phyloP scores from a whole-genome alignment of 1,140 invertebrate species.

The Whitmania pigra region DNA sequence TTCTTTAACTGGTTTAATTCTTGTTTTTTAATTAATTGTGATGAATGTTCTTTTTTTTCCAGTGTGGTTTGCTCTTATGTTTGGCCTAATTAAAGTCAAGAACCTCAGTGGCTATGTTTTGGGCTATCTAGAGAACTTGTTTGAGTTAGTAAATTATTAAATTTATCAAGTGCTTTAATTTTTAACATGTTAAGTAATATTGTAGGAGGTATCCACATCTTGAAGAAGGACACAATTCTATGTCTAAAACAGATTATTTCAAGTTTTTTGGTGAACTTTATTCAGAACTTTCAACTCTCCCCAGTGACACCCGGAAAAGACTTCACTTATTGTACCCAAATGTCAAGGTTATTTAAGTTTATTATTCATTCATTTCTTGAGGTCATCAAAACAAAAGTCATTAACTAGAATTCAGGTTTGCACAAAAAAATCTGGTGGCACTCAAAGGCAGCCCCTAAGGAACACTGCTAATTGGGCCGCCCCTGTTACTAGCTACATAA shows the following conservation, averaged over 20 bases:
- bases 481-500: no score
- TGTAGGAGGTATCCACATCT: constrained; percentile 30
- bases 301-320: constrained; percentile 32
- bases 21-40: constrained; percentile 18
- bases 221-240: constrained; percentile 23
- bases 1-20: constrained; percentile 7
- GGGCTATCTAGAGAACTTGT: constrained; percentile 54
- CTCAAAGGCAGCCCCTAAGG: no score
- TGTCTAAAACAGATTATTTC: constrained; percentile 33
- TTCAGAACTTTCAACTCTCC: constrained; percentile 29
- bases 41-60: constrained; percentile 22
- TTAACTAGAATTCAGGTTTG: no score
- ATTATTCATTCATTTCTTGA: no score
- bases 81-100: constrained; percentile 59
- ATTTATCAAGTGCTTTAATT: neutral
- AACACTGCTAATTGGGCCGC: no score
- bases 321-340: constrained; percentile 36
- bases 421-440: no score
- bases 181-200: constrained; percentile 29
- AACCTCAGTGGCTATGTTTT: constrained; percentile 57
- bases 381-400: no score
- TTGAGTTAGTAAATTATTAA: constrained; percentile 28
- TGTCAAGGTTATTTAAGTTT: constrained; percentile 34
- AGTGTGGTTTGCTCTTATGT: constrained; percentile 69
- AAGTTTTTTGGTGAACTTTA: constrained; percentile 37